Evolutionary conservation across 2,797 vertebrate species (phyloP), one percentile per base, ranked within the genome.

Genomic region (Manis crassicaudata): DNA sequence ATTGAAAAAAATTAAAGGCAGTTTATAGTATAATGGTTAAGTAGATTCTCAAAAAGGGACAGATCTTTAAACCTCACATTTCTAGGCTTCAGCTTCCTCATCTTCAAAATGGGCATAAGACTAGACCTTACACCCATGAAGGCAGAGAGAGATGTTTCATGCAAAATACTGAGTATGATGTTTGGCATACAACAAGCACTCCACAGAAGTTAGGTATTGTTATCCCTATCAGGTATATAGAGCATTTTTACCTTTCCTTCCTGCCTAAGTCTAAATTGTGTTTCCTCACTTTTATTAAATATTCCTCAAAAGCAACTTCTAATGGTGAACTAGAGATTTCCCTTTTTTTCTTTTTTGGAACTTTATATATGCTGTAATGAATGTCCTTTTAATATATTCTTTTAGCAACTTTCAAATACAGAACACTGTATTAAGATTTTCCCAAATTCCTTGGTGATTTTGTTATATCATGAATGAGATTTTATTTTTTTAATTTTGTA

Each of bases 271-370:
- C 23, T 52, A 80, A 52, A 89, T 10, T 75, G 40, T 43, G 23
- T 84, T 68, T 94, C 65, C 52, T 94, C 50, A 85, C 65, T 62
- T 79, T 46, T 54, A 89, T 32, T 85, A 68, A 80, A 65, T 27
- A 52, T 37, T 88, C 50, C 50, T 84, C 27, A 43, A 80, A 93
- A 88, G n/a, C 9, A 58, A 67, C 72, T 72, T 88, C 27, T 12
- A 65, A 76, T 40, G 20, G 46, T 80, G 14, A 32, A 16, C 32
- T 90, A 56, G 11, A 76, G 29, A 82, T 77, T 62, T 27, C 80
- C 40, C 63, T 62, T 60, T 7, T 63, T 93, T 63, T 8, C 50
- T 72, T 62, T 58, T 65, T 63, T 43, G 10, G 29, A 79, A 35
- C 46, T 82, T 88, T 73, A 40, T 63, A 72, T 23, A 76, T 68